Conservation (phyloP, 2,113 vertebrate species). For the Hippocampus mohnikei region DNA sequence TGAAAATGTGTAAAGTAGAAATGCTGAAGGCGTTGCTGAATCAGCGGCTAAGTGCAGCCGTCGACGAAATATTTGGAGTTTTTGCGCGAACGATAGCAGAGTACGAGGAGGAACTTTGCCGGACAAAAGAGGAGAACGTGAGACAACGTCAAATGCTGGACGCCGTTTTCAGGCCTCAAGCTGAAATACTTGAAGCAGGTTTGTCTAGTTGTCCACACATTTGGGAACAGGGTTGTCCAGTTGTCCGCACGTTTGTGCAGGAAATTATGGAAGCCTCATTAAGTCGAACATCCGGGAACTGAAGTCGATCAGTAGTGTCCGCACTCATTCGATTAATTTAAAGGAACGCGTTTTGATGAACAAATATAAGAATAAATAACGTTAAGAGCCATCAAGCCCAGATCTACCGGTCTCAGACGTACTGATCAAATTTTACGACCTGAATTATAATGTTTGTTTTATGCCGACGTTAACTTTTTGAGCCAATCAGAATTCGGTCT, state of each 20-base stretch:
- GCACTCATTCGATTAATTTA: too few species aligned
- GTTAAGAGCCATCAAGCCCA: too few species aligned
- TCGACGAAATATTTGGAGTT: slow-evolving; percentile 1
- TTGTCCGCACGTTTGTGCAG: neutral
- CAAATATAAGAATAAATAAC: too few species aligned
- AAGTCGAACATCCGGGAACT: too few species aligned
- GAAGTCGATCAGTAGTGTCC: too few species aligned
- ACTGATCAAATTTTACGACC: neutral
- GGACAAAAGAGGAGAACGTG: neutral
- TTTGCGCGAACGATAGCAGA: neutral
- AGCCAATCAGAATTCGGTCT: too few species aligned
- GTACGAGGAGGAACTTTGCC: slow-evolving; percentile 4
- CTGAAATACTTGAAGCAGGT: neutral
- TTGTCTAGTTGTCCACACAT: neutral
- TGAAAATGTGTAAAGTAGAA: slow-evolving; percentile 9
- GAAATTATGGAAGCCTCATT: too few species aligned
- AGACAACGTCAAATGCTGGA: neutral
- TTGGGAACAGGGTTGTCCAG: neutral
- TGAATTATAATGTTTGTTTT: too few species aligned
- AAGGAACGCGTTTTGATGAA: too few species aligned
- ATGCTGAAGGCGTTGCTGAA: slow-evolving; percentile 2
- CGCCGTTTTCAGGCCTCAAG: neutral
- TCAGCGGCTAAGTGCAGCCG: neutral
- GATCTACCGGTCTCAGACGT: too few species aligned
- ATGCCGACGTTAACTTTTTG: too few species aligned